Percentiles rank a stretch among this genome's conserved stretches.
Evolutionary conservation across 1,140 invertebrate genomes (phyloP).

Genomic region (Centruroides sculpturatus): DNA sequence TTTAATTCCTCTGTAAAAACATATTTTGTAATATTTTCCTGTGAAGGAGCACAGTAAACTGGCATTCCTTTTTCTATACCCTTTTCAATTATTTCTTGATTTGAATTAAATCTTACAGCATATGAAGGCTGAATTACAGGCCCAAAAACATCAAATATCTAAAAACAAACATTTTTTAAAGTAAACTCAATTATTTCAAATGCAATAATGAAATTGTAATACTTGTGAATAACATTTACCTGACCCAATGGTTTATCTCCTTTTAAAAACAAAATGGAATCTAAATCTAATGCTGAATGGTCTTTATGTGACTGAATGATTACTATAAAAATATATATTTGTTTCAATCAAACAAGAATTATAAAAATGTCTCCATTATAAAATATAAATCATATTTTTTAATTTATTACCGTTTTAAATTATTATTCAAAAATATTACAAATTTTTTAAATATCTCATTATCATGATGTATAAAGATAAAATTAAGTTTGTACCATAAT

Average conservation of each 20-base stretch:
- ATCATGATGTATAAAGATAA: too few species aligned
- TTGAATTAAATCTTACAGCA: constrained; percentile 64
- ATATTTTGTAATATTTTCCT: constrained; percentile 48
- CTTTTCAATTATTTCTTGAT: constrained; percentile 48
- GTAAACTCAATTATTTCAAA: too few species aligned
- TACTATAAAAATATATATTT: constrained; percentile 37
- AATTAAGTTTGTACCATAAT: too few species aligned
- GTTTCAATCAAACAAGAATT: too few species aligned
- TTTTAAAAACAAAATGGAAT: constrained; percentile 60
- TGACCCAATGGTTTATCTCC: constrained; percentile 21
- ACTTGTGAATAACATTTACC: constrained; percentile 12
- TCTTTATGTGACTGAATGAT: constrained; percentile 49
- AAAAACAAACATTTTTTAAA: constrained; percentile 8
- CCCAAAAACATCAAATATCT: constrained; percentile 82
- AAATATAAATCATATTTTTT: too few species aligned
- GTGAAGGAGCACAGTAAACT: constrained; percentile 66
- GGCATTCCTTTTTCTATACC: constrained; percentile 44
- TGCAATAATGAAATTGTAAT: not conserved
- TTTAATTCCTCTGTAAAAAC: constrained; percentile 54
- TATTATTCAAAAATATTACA: too few species aligned
- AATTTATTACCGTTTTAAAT: too few species aligned
- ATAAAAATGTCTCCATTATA: too few species aligned
- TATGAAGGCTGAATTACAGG: constrained; percentile 60
- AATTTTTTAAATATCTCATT: too few species aligned
- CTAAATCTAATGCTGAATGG: constrained; percentile 61